phyloP scores from a whole-genome alignment of 2,113 vertebrate genomes.

The Mungos mungo region DNA sequence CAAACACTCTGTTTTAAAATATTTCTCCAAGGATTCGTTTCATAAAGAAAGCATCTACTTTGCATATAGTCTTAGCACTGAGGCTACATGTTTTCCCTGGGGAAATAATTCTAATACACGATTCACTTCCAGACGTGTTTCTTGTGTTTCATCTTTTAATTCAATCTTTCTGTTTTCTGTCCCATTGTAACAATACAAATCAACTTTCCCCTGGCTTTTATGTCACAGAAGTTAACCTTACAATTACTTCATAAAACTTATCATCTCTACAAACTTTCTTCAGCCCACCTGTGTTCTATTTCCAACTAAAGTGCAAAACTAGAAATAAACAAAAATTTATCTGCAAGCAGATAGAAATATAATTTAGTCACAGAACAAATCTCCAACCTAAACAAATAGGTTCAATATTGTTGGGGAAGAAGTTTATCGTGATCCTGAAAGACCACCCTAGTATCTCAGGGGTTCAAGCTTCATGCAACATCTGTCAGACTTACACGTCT shows the following conservation, averaged over 20 bases:
- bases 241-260: not conserved
- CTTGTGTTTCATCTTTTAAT: not conserved
- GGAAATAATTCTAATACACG: conserved; percentile 43
- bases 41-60: conserved; percentile 27
- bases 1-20: conserved; percentile 13
- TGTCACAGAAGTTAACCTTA: conserved; percentile 41
- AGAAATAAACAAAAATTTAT: not conserved
- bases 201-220: not conserved
- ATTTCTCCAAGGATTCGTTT: conserved; percentile 32
- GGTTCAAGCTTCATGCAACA: not conserved
- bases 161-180: conserved; percentile 51
- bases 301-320: not conserved
- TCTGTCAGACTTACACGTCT: not conserved
- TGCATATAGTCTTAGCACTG: not conserved
- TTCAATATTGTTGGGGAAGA: not conserved
- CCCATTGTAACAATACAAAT: not conserved
- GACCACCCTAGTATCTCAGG: not conserved
- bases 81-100: not conserved
- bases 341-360: not conserved
- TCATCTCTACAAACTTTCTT: not conserved
- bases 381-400: not conserved
- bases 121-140: conserved; percentile 42
- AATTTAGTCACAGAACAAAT: conserved; percentile 12
- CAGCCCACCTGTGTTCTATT: not conserved
- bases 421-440: not conserved